phyloP scores from a whole-genome alignment of 2,888 invertebrate genomes.

The Labia minor region DNA sequence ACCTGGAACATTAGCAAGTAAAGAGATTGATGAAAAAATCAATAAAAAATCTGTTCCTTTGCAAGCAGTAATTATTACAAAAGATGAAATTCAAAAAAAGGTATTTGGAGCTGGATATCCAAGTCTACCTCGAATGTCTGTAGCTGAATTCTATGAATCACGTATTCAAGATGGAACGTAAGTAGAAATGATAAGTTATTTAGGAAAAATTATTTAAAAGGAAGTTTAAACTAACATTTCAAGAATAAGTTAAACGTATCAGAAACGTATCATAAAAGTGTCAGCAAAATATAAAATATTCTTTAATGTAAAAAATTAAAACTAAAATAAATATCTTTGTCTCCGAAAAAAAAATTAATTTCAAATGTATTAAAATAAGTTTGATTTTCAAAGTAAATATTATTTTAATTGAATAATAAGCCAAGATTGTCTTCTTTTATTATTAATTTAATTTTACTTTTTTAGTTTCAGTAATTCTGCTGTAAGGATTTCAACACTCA shows the following conservation, averaged over 20 bases:
- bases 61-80: slow-evolving; percentile 78
- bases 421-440: too few relatives aligned
- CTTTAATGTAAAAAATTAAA: too few relatives aligned
- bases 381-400: too few relatives aligned
- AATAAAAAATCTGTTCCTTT: slow-evolving; percentile 41
- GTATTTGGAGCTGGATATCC: slow-evolving; percentile 94
- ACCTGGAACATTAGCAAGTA: not conserved
- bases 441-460: slow-evolving; percentile 16
- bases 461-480: slow-evolving; percentile 40
- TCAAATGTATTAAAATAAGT: too few relatives aligned
- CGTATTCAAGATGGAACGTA: slow-evolving; percentile 64
- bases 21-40: slow-evolving; percentile 26
- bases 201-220: not conserved
- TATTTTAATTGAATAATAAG: too few relatives aligned
- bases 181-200: slow-evolving; percentile 37
- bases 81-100: slow-evolving; percentile 77
- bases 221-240: not conserved
- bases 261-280: too few relatives aligned
- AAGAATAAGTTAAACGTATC: too few relatives aligned
- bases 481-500: slow-evolving; percentile 23
- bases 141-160: slow-evolving; percentile 91
- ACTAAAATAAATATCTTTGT: too few relatives aligned
- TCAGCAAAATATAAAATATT: too few relatives aligned
- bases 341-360: too few relatives aligned
- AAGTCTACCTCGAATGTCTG: slow-evolving; percentile 78